Base-by-base conservation (phyloP, 2,113 vertebrate species). In the Hiodon alosoides region DNA sequence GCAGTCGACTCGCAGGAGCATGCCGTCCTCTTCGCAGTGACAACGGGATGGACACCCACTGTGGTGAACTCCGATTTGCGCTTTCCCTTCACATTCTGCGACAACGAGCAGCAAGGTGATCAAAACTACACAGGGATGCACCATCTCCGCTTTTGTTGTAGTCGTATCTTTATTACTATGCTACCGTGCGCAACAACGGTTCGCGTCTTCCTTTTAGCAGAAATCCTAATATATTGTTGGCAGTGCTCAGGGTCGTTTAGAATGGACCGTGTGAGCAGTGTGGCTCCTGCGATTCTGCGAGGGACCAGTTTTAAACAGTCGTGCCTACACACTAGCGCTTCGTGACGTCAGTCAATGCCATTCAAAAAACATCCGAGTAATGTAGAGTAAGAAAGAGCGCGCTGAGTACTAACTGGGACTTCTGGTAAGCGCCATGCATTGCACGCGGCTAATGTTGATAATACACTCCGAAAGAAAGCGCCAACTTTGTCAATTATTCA, bases 1-100 rank as follows among this genome's bases (percentile, higher is more conserved):
- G 88, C 93, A 94, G 86, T 93, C 93, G 69, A 89, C 90, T 3
- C 90, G 77, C 75, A 91, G 77, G 47, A 92, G 79, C 87, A 83
- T 81, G 50, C 90, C 91, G 66, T 93, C 93, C 61, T 79, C 84
- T 70, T 93, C 91, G 78, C 93, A 93, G 67, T 86, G 89, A 81
- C 93, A 93, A 64, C 76, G 87, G 0, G 74, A 74, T 2, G 91
- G 91, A 79, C 93, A 93, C 46, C 86, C 88, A 31, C 86, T 77
- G 58, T 58, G 67, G 3, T 53, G 66, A 62, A 58, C 58, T 7
- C 67, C 77, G 11, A 57, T 58, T 65, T 73, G 55, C 31, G 72
- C 55, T n/a, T 60, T 62, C 67, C 58, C 72, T 6, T 52, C 76
- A 64, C 70, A 67, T 16, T 72, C 52, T 14, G 50, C 69, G 7